Conservation (phyloP, 2,888 invertebrate genomes). For the Diplolepis rosae region DNA sequence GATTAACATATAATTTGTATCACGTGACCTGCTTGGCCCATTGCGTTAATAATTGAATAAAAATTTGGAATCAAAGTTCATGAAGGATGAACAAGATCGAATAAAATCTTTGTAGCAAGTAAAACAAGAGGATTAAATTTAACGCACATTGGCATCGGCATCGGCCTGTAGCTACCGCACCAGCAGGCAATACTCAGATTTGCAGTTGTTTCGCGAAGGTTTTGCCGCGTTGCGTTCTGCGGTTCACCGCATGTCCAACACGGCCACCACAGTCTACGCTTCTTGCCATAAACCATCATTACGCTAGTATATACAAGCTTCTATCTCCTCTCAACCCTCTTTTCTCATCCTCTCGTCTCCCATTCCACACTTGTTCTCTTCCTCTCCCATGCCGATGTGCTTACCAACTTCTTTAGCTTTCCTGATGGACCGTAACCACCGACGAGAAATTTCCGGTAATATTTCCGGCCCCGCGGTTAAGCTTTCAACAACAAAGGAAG, state of each 20-base stretch:
- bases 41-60: background rate
- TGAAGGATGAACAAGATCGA: background rate
- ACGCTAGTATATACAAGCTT: conserved; percentile 62
- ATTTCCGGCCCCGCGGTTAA: conserved; percentile 50
- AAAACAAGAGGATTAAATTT: conserved; percentile 66
- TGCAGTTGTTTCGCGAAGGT: conserved; percentile 59
- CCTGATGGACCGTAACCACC: conserved; percentile 59
- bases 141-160: conserved; percentile 59
- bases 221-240: conserved; percentile 68
- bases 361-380: conserved; percentile 30
- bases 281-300: conserved; percentile 67
- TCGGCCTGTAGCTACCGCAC: conserved; percentile 51
- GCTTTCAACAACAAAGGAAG: background rate
- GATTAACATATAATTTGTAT: too few relatives aligned
- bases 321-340: conserved; percentile 35
- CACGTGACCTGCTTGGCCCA: too few relatives aligned
- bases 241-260: conserved; percentile 73
- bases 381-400: conserved; percentile 43
- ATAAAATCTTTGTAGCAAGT: conserved; percentile 13
- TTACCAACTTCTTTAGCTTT: conserved; percentile 1
- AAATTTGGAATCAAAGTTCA: background rate
- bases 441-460: conserved; percentile 66
- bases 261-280: conserved; percentile 61
- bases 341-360: conserved; percentile 40
- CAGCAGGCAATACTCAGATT: conserved; percentile 49